These are phyloP conservation scores for Gallinago paraguaiae DNA, from an alignment of 2,113 vertebrate species.

Conservation along the genomic window DNA sequence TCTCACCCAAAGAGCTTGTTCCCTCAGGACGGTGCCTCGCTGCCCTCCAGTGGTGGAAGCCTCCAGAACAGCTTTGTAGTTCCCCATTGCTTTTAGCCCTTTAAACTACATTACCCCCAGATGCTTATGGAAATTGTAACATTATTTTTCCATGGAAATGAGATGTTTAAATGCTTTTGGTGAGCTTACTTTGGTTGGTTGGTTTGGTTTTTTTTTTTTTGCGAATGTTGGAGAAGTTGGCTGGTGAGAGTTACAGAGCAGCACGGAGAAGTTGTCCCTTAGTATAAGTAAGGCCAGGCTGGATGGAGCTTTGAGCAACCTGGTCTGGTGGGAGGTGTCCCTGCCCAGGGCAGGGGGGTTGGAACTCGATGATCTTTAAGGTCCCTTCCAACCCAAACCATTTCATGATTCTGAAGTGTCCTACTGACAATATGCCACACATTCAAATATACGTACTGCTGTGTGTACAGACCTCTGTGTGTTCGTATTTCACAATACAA, in stretches of 20 bases:
- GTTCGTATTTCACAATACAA: neutral
- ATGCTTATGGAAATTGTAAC: fast-evolving
- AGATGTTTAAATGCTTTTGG: neutral
- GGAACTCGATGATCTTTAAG: too few relatives aligned
- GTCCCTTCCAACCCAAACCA: too few relatives aligned
- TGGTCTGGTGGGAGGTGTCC: too few relatives aligned
- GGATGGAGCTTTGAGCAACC: too few relatives aligned
- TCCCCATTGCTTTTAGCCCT: neutral
- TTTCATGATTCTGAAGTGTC: too few relatives aligned
- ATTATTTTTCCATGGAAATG: neutral
- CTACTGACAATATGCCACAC: neutral
- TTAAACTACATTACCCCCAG: neutral
- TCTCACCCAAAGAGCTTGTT: fast-evolving
- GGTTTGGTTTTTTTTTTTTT: neutral
- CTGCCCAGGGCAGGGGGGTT: too few relatives aligned
- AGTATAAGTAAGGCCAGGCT: neutral
- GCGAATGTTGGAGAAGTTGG: neutral
- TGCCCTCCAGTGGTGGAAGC: slow-evolving; percentile 50
- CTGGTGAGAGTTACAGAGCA: neutral
- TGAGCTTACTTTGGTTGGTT: neutral
- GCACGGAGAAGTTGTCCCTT: neutral
- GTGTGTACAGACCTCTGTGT: neutral
- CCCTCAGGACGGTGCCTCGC: neutral
- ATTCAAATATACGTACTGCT: fast-evolving
- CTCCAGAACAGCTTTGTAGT: neutral